Percentiles rank a stretch among this genome's conserved stretches.
Evolutionary conservation across 2,113 vertebrate genomes (phyloP).

Genomic region (Toxotes jaculatrix): DNA sequence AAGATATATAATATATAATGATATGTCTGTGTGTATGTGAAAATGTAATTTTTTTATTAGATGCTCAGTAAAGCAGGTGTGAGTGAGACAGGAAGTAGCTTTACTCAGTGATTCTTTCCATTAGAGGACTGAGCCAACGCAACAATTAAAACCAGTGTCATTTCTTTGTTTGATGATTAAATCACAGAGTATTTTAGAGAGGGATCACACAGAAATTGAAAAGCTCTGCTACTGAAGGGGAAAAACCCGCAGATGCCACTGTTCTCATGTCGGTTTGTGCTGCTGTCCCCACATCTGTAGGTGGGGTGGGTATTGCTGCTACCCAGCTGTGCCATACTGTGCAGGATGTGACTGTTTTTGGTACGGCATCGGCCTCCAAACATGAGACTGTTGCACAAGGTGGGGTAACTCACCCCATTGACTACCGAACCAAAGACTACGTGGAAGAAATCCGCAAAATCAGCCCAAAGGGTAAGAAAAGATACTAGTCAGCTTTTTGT

Average conservation of each 20-base stretch:
- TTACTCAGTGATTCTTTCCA: not conserved
- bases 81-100: not conserved
- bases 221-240: too few species aligned
- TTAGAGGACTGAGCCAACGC: not conserved
- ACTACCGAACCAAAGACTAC: constrained; percentile 92
- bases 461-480: constrained; percentile 89
- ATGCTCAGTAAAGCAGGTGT: not conserved
- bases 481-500: not conserved
- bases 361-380: constrained; percentile 93
- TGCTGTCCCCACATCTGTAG: constrained; percentile 74
- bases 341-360: constrained; percentile 92
- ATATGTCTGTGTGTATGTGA: too few species aligned
- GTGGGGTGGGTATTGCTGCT: constrained; percentile 94
- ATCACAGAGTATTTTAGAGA: not conserved
- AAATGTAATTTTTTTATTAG: too few species aligned
- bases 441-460: constrained; percentile 92
- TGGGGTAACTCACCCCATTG: constrained; percentile 92
- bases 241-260: not conserved
- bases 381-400: constrained; percentile 90
- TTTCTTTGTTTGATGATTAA: constrained; percentile 4
- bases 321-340: constrained; percentile 94
- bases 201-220: not conserved
- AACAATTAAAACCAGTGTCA: not conserved
- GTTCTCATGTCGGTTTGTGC: not conserved
- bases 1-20: too few species aligned